Evolutionary conservation across 2,888 invertebrate genomes (phyloP), one percentile per base, ranked within the genome.

Genomic region (Boloria euphrosyne): DNA sequence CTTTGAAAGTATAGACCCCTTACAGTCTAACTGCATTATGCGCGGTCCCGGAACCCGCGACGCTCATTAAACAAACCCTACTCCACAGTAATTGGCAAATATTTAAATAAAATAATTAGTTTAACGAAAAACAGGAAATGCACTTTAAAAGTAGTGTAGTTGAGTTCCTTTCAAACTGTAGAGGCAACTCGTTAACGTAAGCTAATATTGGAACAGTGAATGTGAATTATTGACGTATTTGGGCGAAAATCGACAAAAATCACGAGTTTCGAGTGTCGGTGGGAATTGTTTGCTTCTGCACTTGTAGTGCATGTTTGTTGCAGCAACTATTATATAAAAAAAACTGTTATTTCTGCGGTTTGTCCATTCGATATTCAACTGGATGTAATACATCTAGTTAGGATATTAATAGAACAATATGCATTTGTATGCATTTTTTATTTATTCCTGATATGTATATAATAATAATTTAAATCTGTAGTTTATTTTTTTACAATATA

Each of bases 221-320:
- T 73, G 74, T 74, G 86, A 84, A 81, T 84, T 87, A 87, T 87
- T 88, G 88, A 83, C 86, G 75, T 82, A 81, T 86, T 87, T 84
- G 82, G 78, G 80, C 82, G 79, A 81, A 81, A 82, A 82, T 83
- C 76, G 74, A 77, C 72, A 76, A 78, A 79, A 75, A 76, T 73
- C 67, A 67, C 66, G 63, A 66, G 55, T 66, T 71, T 60, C 62
- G 54, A 38, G 47, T 64, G 49, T 57, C 50, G 58, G 47, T 58
- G 43, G 43, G 31, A 58, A 14, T 50, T 60, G 52, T 57, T 62
- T 66, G 22, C 60, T 43, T 53, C 38, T 51, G 46, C 16, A 54
- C 49, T 38, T 60, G 38, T 50, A 38, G 31, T 38, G 31, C 31
- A 38, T 10, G 31, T 38, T 38, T 38, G 2, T 38, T 38, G 10